Base-by-base conservation (phyloP, 2,113 vertebrate genomes). In the Megaceryle torquata region DNA sequence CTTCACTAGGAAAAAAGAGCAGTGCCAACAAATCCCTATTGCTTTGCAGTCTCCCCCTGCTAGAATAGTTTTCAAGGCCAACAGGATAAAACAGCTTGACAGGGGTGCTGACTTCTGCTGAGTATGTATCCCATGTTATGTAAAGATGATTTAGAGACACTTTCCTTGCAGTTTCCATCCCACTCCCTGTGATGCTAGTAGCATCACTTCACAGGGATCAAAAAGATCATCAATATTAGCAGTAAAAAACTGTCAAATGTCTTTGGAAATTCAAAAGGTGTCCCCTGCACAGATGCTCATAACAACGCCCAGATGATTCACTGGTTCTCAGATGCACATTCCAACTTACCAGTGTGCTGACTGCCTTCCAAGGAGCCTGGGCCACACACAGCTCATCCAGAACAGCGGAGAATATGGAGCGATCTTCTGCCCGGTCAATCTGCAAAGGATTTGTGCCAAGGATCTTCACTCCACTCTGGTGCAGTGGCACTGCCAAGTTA, bases 321-420 rank as follows among this genome's bases (percentile, higher is more conserved):
- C 19, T 4, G 3, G 74, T 74, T 72, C 75, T 78, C 46, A 76
- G 28, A 29, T 6, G 33, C 5, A 41, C 37, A 37, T 70, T 60
- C 76, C 65, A 60, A 64, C 97, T 97, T 72, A 99, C 99, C 98
- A 99, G 96, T 1, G 98, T 99, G 95, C 97, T 99, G 54, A 99
- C 98, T 19, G 99, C 99, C 93, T 97, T 99, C 99, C 99, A 99
- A 4, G 99, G 98, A 46, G 99, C 99, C 96, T 99, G 99, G 22
- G 98, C 97, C 95, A 99, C 98, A 1, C 96, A 96, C 53, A 99
- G 98, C 86, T 99, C 98, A 85, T 99, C 99, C 46, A 99, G 95
- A 85, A 99, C 94, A 11, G 98, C 97, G 28, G 99, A 99, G 97
- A 99, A 99, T 15, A 98, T 10, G 0, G 99, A 99, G 35, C 99